Base-by-base conservation (phyloP, 2,797 vertebrate species). In the Lagocephalus sceleratus region DNA sequence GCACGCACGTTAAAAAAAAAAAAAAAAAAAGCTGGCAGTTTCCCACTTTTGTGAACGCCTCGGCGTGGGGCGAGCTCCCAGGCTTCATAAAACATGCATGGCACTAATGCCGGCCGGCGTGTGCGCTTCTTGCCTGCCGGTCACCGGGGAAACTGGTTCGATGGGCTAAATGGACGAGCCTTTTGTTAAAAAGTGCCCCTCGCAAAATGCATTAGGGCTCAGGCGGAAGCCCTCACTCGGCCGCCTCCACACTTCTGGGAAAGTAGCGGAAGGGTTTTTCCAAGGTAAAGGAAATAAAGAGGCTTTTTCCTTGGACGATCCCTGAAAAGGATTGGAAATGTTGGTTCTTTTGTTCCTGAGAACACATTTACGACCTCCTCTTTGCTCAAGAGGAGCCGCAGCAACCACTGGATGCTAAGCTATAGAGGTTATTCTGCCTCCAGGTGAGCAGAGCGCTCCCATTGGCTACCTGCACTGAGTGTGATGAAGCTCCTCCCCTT, bases 81-180 rank as follows among this genome's bases (percentile, higher is more conserved):
- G 67, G 51, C 71, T 73, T 79, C 68, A 74, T 81, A 66, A 85
- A 87, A 85, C 75, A 83, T 79, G 70, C 14, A 83, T 75, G 72
- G 21, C 1, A 54, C 68, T 82, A 84, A 84, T 81, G 82, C 73
- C 43, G 63, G 65, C 66, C 59, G 59, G 76, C 68, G 62, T 54
- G 57, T 19, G 60, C 20, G 52, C 51, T 64, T 54, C 55, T 65
- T 50, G 67, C 66, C 59, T 56, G 1, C 15, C 44, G 41, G 66
- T 77, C 78, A 2, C 75, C 50, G 57, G 73, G 78, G 72, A 76
- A 75, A 71, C 57, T 0, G 41, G 49, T 73, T 61, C 22, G 59
- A 78, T 71, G 69, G 71, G 60, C 57, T 66, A 60, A 76, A 73
- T 71, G 60, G 68, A 75, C 63, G 15, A 52, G 57, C 50, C 48